Evolutionary conservation across 2,888 invertebrate species (phyloP).

Genomic region (Sceliomorpha sp.): DNA sequence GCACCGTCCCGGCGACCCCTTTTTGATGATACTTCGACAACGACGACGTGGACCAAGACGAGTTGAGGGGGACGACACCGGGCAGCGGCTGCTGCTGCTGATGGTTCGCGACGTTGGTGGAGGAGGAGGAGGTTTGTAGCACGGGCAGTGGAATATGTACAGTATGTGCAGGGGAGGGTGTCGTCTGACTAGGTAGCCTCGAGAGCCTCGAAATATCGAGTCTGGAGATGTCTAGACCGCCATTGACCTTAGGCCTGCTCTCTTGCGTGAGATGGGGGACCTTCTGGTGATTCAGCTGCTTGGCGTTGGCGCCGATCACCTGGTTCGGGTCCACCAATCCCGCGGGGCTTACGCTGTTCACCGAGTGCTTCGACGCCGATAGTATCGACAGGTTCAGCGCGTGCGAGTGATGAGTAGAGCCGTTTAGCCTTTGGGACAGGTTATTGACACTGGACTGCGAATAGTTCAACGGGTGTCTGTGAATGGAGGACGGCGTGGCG

Average conservation of each 20-base stretch:
- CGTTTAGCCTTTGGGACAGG: slow-evolving; percentile 73
- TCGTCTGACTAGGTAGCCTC: slow-evolving; percentile 70
- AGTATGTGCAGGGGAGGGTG: slow-evolving; percentile 72
- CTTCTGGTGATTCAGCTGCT: slow-evolving; percentile 55
- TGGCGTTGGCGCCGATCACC: slow-evolving; percentile 42
- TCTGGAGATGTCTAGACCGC: slow-evolving; percentile 84
- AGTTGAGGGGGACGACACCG: slow-evolving; percentile 66
- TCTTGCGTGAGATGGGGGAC: slow-evolving; percentile 41
- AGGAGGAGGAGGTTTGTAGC: slow-evolving; percentile 65
- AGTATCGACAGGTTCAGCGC: slow-evolving; percentile 74
- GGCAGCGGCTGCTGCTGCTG: slow-evolving; percentile 73
- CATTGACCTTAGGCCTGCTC: slow-evolving; percentile 78
- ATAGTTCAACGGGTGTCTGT: slow-evolving; percentile 74
- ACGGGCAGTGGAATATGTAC: slow-evolving; percentile 72
- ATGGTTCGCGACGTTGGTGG: slow-evolving; percentile 65
- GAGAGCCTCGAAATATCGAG: slow-evolving; percentile 82
- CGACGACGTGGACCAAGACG: slow-evolving; percentile 70
- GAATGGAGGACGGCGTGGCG: slow-evolving; percentile 71
- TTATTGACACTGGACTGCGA: slow-evolving; percentile 79
- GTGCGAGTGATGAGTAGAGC: slow-evolving; percentile 68
- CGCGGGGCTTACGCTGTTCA: slow-evolving; percentile 78
- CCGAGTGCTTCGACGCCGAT: slow-evolving; percentile 78
- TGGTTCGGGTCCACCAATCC: too few species aligned
- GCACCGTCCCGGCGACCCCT: slow-evolving; percentile 30
- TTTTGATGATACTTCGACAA: slow-evolving; percentile 62